A percentile compares a stretch with the other conserved stretches of the same genome.
phyloP scores from a whole-genome alignment of 2,888 invertebrate species.

The Glaucopsyche alexis region DNA sequence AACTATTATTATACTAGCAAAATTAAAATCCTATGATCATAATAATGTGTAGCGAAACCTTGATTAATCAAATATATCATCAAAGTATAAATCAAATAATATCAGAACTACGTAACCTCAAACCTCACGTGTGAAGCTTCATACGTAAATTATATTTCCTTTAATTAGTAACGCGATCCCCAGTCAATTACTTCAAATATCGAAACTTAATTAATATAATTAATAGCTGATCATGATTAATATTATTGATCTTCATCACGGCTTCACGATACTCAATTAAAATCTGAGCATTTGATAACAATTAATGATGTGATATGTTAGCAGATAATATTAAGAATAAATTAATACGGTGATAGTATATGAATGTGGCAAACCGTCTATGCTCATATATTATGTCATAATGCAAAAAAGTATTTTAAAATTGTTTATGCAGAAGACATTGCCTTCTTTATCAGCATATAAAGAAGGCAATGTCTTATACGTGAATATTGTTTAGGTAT shows the following conservation, averaged over 20 bases:
- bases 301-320: background rate
- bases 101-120: background rate
- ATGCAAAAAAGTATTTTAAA: too few relatives aligned
- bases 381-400: too few relatives aligned
- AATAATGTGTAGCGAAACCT: background rate
- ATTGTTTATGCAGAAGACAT: too few relatives aligned
- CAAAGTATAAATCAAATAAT: constrained; percentile 7
- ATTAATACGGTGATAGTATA: background rate
- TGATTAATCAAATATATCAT: constrained; percentile 6
- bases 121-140: background rate
- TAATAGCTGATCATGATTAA: constrained; percentile 11
- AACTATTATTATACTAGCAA: too few relatives aligned
- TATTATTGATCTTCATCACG: constrained; percentile 1
- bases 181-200: constrained; percentile 4
- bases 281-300: background rate
- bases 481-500: too few relatives aligned
- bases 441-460: too few relatives aligned
- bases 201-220: constrained; percentile 11
- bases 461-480: too few relatives aligned
- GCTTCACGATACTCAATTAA: constrained; percentile 2
- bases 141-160: constrained; percentile 5
- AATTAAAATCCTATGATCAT: too few relatives aligned
- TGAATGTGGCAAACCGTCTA: background rate
- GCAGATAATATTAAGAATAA: background rate
- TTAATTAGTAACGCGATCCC: background rate